Evolutionary conservation across 2,113 vertebrate genomes (phyloP).

Genomic region (Casuarius casuarius): DNA sequence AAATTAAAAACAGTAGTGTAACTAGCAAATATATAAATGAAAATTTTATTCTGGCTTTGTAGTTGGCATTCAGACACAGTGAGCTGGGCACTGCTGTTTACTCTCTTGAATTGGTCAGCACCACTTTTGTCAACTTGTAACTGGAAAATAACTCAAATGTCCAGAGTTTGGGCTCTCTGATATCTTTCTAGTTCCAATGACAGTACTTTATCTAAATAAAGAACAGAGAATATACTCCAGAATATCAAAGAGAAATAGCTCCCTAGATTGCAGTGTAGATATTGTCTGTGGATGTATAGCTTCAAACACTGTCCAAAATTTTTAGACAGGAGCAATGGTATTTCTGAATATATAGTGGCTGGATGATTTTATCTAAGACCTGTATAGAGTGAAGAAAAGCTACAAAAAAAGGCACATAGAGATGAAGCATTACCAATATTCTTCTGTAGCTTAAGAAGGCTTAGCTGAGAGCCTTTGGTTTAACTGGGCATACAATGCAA

Average conservation of each 20-base stretch:
- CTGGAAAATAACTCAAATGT: background rate
- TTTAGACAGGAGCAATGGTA: background rate
- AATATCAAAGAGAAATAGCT: background rate
- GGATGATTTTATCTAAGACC: background rate
- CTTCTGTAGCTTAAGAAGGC: background rate
- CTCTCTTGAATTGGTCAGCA: background rate
- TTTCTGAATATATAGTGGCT: background rate
- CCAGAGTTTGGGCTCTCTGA: background rate
- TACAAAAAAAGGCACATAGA: background rate
- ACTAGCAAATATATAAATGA: background rate
- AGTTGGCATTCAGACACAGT: background rate
- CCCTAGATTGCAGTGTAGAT: background rate
- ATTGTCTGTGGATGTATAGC: background rate
- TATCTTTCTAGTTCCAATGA: background rate
- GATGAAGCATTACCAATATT: background rate
- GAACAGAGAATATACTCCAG: background rate
- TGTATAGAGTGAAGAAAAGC: accelerated
- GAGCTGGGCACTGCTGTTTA: background rate
- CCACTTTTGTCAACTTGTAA: background rate
- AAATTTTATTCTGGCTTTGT: background rate
- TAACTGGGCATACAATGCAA: background rate
- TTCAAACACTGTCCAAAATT: background rate
- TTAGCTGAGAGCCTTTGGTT: background rate
- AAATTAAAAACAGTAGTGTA: background rate
- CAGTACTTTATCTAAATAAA: background rate